Evolutionary conservation across 1,140 invertebrate species (phyloP), one percentile per base, ranked within the genome.

Genomic region (Cecropterus lyciades): DNA sequence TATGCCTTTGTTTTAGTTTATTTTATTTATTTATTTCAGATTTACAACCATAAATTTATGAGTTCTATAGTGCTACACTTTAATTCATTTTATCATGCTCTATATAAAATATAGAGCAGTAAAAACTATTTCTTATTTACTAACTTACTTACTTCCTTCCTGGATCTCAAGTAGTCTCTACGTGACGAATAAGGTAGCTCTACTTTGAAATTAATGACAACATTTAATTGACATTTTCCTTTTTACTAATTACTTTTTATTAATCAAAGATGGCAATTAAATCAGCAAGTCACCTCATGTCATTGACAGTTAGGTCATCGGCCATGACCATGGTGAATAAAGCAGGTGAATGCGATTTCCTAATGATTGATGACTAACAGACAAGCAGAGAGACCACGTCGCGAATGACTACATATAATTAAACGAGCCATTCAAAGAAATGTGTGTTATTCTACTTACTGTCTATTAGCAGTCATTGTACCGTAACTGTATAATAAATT

Each of bases 301-400:
- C n/a, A 52, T 33, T 52, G 46, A 33, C 49, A 15, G 24, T 52
- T 52, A 52, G 49, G 11, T 30, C 20, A 52, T 52, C 49, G 49
- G 6, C 11, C 49, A 30, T 52, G 49, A 15, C 49, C 49, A 27
- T 30, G 49, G 49, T 52, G 49, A 52, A 17, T 52, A 52, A 52
- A 52, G 49, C 49, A 52, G 49, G 49, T 52, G 49, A 52, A 30
- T 52, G 24, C 49, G 24, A 52, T 52, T 52, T 52, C 49, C 49
- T 52, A 52, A 52, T 33, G 49, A 52, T 52, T 30, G 24, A 52
- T 52, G 49, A 52, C 49, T 52, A 52, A 52, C 16, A 24, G 46
- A 20, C 14, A 30, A 17, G 2, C 24, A 52, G n/a, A 14, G 13
- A 30, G 10, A 49, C 46, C 17, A 20, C 17, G 49, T 30, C 49